These are phyloP conservation scores for Cheilosia soror DNA, from an alignment of 2,888 invertebrate species.

Conservation along the genomic window DNA sequence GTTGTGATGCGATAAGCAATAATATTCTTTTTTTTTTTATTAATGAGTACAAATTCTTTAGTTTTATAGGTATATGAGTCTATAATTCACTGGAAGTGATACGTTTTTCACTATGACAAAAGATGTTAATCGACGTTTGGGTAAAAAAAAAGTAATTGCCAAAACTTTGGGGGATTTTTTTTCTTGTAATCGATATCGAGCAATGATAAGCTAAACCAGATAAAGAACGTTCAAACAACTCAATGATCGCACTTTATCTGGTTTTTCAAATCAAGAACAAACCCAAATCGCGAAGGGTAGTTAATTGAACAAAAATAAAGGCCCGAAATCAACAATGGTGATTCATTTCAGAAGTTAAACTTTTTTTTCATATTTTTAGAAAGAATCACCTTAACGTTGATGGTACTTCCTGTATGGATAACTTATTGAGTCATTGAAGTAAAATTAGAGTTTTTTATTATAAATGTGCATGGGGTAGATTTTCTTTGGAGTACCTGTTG, in stretches of 20 bases:
- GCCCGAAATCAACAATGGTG: no score
- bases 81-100: not conserved
- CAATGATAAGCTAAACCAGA: not conserved
- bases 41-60: not conserved
- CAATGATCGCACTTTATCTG: not conserved
- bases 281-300: not conserved
- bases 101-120: not conserved
- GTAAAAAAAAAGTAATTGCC: not conserved
- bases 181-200: not conserved
- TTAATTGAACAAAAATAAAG: not conserved
- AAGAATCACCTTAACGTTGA: no score
- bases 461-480: no score
- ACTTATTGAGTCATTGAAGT: no score
- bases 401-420: no score
- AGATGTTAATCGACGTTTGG: slow-evolving; percentile 8
- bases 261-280: no score
- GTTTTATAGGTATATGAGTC: not conserved
- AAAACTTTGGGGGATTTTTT: slow-evolving; percentile 7
- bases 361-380: no score
- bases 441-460: no score
- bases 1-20: slow-evolving; percentile 4
- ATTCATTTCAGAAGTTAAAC: no score
- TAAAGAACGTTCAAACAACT: not conserved
- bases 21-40: not conserved
- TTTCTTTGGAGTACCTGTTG: no score